Percentiles rank a stretch among this genome's conserved stretches.
phyloP scores from a whole-genome alignment of 2,113 vertebrate genomes.

The Archocentrus centrarchus region DNA sequence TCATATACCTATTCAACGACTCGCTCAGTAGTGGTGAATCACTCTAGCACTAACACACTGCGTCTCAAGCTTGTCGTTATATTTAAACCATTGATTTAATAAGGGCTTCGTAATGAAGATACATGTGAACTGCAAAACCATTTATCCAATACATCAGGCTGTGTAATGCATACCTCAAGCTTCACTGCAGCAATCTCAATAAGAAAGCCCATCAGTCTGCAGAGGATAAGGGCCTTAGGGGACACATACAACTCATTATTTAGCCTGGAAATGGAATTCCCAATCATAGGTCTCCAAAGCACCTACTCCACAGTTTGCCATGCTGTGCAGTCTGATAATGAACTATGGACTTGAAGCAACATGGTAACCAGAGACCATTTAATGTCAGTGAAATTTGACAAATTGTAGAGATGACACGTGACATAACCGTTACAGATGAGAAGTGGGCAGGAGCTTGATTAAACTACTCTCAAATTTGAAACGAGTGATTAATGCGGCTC shows the following conservation, averaged over 20 bases:
- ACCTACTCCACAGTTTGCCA: slow-evolving; percentile 26
- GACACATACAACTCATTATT: slow-evolving; percentile 64
- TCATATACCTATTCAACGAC: slow-evolving; percentile 34
- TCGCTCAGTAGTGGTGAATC: slow-evolving; percentile 60
- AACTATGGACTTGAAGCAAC: not conserved
- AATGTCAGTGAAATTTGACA: too few species aligned
- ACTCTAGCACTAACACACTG: slow-evolving; percentile 47
- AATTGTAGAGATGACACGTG: too few species aligned
- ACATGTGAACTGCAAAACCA: slow-evolving; percentile 69
- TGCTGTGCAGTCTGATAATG: slow-evolving; percentile 8
- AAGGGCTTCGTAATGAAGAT: slow-evolving; percentile 79
- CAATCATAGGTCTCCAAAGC: slow-evolving; percentile 46
- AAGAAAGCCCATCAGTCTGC: slow-evolving; percentile 66
- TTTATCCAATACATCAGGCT: slow-evolving; percentile 75
- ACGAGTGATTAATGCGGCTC: too few species aligned
- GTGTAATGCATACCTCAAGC: slow-evolving; percentile 78
- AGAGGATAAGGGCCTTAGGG: slow-evolving; percentile 53
- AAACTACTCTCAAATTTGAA: too few species aligned
- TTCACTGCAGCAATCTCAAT: slow-evolving; percentile 70
- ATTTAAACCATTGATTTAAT: slow-evolving; percentile 72
- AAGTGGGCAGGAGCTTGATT: too few species aligned
- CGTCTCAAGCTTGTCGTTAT: slow-evolving; percentile 73
- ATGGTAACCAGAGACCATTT: not conserved
- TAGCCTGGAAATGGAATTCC: slow-evolving; percentile 70
- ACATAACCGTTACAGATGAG: too few species aligned